A percentile compares a stretch with the other conserved stretches of the same genome.
These are phyloP conservation scores for Barbus barbus DNA, from an alignment of 2,113 vertebrate species.

Conservation along the genomic window DNA sequence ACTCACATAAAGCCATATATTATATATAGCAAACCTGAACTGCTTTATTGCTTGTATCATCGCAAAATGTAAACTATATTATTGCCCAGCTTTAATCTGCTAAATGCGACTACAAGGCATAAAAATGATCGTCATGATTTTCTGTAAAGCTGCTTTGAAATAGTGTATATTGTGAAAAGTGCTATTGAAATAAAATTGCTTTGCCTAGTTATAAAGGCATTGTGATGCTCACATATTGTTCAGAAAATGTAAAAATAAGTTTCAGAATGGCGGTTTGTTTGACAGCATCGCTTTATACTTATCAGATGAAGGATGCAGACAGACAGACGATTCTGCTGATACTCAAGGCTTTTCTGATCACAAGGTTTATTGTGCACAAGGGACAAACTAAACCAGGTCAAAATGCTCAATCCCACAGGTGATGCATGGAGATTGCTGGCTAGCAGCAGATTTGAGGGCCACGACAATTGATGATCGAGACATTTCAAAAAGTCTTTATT, in stretches of 20 bases:
- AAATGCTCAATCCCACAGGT: background rate
- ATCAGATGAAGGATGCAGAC: background rate
- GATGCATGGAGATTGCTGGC: background rate
- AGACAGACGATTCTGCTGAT: background rate
- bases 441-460: background rate
- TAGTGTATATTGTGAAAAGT: background rate
- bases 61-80: background rate
- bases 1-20: background rate
- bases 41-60: background rate
- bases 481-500: too few relatives aligned
- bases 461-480: background rate
- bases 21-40: background rate
- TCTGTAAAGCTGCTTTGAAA: background rate
- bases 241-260: background rate
- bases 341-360: background rate
- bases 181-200: background rate
- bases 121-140: background rate
- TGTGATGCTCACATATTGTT: background rate
- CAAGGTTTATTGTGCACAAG: slow-evolving; percentile 15
- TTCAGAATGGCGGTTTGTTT: background rate
- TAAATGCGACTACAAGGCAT: background rate
- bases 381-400: background rate
- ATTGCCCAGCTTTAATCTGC: background rate
- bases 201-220: background rate
- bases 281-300: background rate